Evolutionary conservation across 53 echinoderm and acorn worm genomes (phyloP).

Genomic region (Arbacia lixula): DNA sequence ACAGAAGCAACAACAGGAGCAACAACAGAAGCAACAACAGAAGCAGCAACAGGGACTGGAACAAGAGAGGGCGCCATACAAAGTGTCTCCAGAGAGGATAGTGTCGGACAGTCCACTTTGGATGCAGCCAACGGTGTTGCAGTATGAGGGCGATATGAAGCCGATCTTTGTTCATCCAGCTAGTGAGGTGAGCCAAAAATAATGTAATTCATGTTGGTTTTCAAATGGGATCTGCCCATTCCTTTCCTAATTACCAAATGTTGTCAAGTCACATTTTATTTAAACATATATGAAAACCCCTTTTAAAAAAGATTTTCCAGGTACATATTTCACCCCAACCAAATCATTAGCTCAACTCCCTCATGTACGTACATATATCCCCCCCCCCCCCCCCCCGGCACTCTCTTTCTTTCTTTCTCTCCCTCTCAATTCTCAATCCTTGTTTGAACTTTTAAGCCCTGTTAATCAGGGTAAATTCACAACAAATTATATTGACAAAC

Average conservation of each 20-base stretch:
- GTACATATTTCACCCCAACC: too few relatives aligned
- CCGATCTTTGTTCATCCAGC: constrained; percentile 26
- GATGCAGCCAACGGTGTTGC: constrained; percentile 40
- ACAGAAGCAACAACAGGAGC: not conserved
- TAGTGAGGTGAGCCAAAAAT: constrained; percentile 29
- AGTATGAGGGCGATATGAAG: not conserved
- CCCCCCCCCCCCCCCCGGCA: too few relatives aligned
- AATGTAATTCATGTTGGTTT: not conserved
- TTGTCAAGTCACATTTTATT: too few relatives aligned
- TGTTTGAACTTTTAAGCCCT: too few relatives aligned
- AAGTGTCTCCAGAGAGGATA: constrained; percentile 2
- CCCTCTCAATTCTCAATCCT: too few relatives aligned
- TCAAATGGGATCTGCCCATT: not conserved
- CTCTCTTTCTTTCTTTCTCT: too few relatives aligned
- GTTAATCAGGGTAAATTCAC: too few relatives aligned
- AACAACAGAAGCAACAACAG: not conserved
- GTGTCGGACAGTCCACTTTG: not conserved
- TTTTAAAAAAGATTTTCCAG: too few relatives aligned
- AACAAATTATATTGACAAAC: too few relatives aligned
- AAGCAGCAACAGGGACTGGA: not conserved
- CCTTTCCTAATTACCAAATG: not conserved
- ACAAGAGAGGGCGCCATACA: not conserved
- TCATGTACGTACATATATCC: too few relatives aligned
- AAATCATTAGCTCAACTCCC: too few relatives aligned
- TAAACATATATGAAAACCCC: too few relatives aligned